Conservation (phyloP, 2,113 vertebrate species). For the Leptobrachium leishanense region DNA sequence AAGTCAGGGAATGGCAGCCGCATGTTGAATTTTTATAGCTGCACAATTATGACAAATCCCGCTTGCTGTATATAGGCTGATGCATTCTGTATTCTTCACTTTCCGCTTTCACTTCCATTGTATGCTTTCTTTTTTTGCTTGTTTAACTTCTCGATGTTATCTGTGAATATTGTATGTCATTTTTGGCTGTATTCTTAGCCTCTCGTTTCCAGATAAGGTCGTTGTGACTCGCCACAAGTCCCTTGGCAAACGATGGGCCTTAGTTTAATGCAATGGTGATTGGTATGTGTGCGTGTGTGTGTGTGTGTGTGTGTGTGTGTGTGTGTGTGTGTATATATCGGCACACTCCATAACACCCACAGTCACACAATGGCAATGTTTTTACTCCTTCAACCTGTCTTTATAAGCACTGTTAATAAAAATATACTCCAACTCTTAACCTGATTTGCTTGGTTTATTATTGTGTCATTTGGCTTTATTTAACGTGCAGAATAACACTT, state of each 20-base stretch:
- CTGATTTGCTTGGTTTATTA: conserved; percentile 28
- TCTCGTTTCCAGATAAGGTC: conserved; percentile 6
- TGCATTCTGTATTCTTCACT: conserved; percentile 12
- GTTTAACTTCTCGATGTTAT: conserved; percentile 33
- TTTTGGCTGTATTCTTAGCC: conserved; percentile 24
- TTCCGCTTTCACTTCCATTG: conserved; percentile 30
- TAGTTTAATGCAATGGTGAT: conserved; percentile 27
- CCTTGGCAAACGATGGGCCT: conserved; percentile 21
- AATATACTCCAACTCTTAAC: conserved; percentile 43
- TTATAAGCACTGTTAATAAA: conserved; percentile 49
- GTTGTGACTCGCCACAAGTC: conserved; percentile 11
- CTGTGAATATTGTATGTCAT: conserved; percentile 43
- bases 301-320: conserved; percentile 34
- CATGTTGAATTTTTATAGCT: conserved; percentile 30
- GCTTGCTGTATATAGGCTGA: conserved; percentile 40
- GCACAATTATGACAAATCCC: conserved; percentile 26
- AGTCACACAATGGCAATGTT: conserved; percentile 24
- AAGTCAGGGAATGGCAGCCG: conserved; percentile 1
- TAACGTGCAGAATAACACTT: conserved; percentile 9
- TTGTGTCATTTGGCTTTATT: conserved; percentile 8
- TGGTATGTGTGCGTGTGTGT: conserved; percentile 21
- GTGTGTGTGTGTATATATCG: conserved; percentile 32
- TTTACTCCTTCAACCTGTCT: conserved; percentile 43
- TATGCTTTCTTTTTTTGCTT: conserved; percentile 27
- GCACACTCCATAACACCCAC: conserved; percentile 14